Percentiles rank a stretch among this genome's conserved stretches.
Conservation (phyloP, 1,140 invertebrate genomes). For the Polyergus mexicanus region DNA sequence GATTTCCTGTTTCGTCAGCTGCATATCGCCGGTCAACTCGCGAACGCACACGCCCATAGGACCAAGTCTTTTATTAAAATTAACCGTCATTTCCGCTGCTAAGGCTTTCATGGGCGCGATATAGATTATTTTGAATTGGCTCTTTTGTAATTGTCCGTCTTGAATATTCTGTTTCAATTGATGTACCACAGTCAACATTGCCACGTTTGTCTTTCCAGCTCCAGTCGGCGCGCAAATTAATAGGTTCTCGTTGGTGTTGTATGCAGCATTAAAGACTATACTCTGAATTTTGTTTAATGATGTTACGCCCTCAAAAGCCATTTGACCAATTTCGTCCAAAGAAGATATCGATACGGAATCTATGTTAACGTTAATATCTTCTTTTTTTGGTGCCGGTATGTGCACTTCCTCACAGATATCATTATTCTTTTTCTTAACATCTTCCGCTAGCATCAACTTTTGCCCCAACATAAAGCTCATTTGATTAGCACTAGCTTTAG, state of each 20-base stretch:
- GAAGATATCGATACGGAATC: slow-evolving; percentile 90
- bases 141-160: slow-evolving; percentile 93
- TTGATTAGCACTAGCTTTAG: slow-evolving; percentile 90
- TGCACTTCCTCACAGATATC: slow-evolving; percentile 94
- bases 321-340: slow-evolving; percentile 94
- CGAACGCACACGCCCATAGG: slow-evolving; percentile 93
- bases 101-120: slow-evolving; percentile 99
- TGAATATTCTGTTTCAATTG: slow-evolving; percentile 95
- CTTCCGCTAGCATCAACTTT: slow-evolving; percentile 93
- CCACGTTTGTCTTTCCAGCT: slow-evolving; percentile 99
- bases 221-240: slow-evolving; percentile 98
- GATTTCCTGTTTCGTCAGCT: slow-evolving; percentile 98
- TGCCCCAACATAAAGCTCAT: slow-evolving; percentile 93
- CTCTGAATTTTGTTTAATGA: slow-evolving; percentile 97
- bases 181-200: slow-evolving; percentile 96
- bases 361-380: slow-evolving; percentile 89
- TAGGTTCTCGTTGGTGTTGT: slow-evolving; percentile 98
- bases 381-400: slow-evolving; percentile 92
- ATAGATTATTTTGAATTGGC: slow-evolving; percentile 99
- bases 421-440: slow-evolving; percentile 90
- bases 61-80: slow-evolving; percentile 93
- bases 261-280: slow-evolving; percentile 97
- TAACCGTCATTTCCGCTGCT: slow-evolving; percentile 98
- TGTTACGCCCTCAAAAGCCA: slow-evolving; percentile 95
- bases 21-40: slow-evolving; percentile 99